Base-by-base conservation (phyloP, 92 coral and sea anemone species). In the Phenganax subtilis region DNA sequence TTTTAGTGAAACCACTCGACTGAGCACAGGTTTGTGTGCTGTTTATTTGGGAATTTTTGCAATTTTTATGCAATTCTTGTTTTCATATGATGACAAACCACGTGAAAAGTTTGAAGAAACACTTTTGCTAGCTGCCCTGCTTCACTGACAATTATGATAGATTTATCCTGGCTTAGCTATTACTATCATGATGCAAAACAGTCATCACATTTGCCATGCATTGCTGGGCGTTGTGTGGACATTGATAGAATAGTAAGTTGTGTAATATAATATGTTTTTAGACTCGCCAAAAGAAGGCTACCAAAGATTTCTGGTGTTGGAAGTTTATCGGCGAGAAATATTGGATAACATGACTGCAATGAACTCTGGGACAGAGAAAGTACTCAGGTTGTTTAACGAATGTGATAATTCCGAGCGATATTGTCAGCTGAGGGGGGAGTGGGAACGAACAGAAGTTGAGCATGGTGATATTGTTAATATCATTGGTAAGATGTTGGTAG, bases 381-480 rank as follows among this genome's bases (percentile, higher is more conserved):
- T 92, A 53, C 90, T 94, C 12, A 87, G 98, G 31, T 63, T 94
- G 81, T 91, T 94, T 85, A 96, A 94, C 66, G 97, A 92, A 80
- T 77, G 75, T 25, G 55, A 71, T 64, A 71, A 86, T 81, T 87
- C 85, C 25, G 98, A 94, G 84, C 71, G 85, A 75, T 92, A 88
- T 71, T 91, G 97, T 72, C 91, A 91, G 76, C 78, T 94, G 86
- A 63, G 97, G 57, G 96, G 88, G 57, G 98, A 94, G 72, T 94
- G 98, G 98, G 97, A 94, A 75, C 77, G 80, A 87, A 94, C 96
- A 2, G 98, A 94, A 83, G 92, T 94, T 62, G 98, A 94, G 55
- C 98, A 96, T 47, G 98, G 98, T 55, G 98, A 94, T 68, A 74
- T 92, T 79, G 98, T 94, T 57, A 96, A 94, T 80, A 86, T 94